phyloP scores from a whole-genome alignment of 2,797 vertebrate genomes.

The Selene dorsalis region DNA sequence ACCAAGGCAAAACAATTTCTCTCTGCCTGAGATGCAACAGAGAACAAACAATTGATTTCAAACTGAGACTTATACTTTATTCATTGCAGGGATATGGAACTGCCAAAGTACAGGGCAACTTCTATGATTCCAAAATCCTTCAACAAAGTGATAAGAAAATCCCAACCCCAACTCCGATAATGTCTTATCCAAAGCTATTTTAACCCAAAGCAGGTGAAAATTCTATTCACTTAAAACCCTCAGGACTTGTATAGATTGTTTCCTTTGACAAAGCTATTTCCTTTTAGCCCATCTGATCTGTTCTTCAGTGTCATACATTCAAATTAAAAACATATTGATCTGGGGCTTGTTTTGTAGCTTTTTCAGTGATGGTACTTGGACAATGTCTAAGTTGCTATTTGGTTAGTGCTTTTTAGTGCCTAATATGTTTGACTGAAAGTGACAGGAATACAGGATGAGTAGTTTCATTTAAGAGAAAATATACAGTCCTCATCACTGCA shows the following conservation, averaged over 20 bases:
- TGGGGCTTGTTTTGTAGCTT: not conserved
- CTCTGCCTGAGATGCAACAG: conserved; percentile 59
- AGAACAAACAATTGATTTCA: conserved; percentile 74
- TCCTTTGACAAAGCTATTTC: conserved; percentile 27
- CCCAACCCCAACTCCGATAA: conserved; percentile 56
- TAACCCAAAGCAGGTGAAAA: conserved; percentile 53
- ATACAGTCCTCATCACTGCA: not conserved
- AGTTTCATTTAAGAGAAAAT: not conserved
- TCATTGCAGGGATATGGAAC: conserved; percentile 66
- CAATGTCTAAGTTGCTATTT: not conserved
- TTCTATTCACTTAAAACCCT: conserved; percentile 49
- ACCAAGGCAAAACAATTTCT: conserved; percentile 73
- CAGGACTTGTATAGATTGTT: conserved; percentile 43
- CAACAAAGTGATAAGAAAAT: conserved; percentile 61
- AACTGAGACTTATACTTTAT: conserved; percentile 66
- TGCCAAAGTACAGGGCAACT: conserved; percentile 61
- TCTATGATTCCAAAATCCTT: conserved; percentile 67
- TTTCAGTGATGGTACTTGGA: not conserved
- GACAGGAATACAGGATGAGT: not conserved
- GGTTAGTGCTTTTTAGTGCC: not conserved
- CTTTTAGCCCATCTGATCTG: conserved; percentile 2
- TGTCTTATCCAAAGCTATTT: conserved; percentile 55
- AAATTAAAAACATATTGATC: conserved; percentile 26
- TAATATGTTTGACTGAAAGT: not conserved
- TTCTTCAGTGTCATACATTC: conserved; percentile 32